These are phyloP conservation scores for Odontomachus brunneus DNA, from an alignment of 1,140 invertebrate genomes.

Conservation along the genomic window DNA sequence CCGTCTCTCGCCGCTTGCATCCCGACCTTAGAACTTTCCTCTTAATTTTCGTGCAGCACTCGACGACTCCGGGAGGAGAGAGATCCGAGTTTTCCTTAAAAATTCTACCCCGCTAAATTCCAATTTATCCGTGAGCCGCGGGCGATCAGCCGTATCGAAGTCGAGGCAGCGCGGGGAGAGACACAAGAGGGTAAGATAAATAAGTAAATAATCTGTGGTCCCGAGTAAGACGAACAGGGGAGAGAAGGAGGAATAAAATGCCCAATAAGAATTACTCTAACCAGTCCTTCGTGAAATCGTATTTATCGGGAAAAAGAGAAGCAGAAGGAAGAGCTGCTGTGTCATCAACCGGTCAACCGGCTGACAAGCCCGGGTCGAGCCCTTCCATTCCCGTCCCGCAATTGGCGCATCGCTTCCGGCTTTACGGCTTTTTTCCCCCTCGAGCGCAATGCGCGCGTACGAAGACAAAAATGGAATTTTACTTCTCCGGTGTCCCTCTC, in stretches of 20 bases:
- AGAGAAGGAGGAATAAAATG: neutral
- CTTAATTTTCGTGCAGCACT: constrained; percentile 54
- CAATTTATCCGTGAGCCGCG: constrained; percentile 32
- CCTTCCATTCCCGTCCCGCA: neutral
- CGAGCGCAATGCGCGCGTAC: neutral
- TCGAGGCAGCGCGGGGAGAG: neutral
- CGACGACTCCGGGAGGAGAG: constrained; percentile 4
- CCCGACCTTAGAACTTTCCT: constrained; percentile 53
- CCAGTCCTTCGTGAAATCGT: neutral
- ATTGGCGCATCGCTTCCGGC: constrained; percentile 10
- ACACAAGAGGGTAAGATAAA: constrained; percentile 2
- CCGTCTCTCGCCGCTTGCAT: constrained; percentile 46
- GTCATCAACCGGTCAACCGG: constrained; percentile 11
- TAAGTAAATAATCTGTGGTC: constrained; percentile 20
- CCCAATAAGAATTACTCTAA: neutral
- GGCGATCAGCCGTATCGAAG: constrained; percentile 35
- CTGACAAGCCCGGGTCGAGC: constrained; percentile 31
- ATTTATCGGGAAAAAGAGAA: neutral
- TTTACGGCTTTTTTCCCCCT: neutral
- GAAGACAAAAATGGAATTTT: constrained; percentile 53
- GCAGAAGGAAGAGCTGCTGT: neutral
- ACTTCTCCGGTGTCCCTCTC: constrained; percentile 14
- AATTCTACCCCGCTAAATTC: constrained; percentile 44
- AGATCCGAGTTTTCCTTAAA: constrained; percentile 37
- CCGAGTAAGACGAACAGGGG: neutral